Percentiles rank a stretch among this genome's conserved stretches.
phyloP scores from a whole-genome alignment of 2,113 vertebrate genomes.

The Echinops telfairi region DNA sequence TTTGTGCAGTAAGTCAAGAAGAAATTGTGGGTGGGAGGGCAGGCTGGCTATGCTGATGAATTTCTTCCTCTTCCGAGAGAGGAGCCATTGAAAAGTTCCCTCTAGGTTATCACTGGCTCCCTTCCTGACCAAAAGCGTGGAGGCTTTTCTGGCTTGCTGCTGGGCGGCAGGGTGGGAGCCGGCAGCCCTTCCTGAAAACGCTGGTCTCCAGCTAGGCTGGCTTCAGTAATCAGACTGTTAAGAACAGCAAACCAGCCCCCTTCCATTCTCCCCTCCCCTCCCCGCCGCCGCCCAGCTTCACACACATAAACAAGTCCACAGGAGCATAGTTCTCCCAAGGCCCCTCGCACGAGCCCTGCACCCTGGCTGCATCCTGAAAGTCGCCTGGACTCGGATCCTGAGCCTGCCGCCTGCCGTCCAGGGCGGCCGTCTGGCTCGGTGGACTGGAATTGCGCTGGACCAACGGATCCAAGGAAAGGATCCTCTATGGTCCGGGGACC shows the following conservation, averaged over 20 bases:
- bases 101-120: not conserved
- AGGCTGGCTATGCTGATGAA: not conserved
- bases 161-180: not conserved
- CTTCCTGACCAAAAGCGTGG: not conserved
- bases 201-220: not conserved
- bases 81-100: not conserved
- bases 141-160: not conserved
- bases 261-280: not conserved
- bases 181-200: constrained; percentile 34
- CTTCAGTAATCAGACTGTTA: not conserved
- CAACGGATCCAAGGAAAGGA: not conserved
- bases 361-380: not conserved
- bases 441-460: not conserved
- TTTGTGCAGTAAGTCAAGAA: constrained; percentile 48
- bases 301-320: constrained; percentile 48
- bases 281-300: not conserved
- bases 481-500: not conserved
- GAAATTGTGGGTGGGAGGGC: not conserved
- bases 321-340: not conserved
- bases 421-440: not conserved
- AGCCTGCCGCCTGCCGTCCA: constrained; percentile 32
- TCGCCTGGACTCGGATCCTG: not conserved
- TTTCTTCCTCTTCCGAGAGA: constrained; percentile 23
- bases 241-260: constrained; percentile 1
- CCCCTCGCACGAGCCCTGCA: not conserved